Evolutionary conservation across 53 echinoderm and acorn worm genomes (phyloP), one percentile per base, ranked within the genome.

Genomic region (Zoroaster sp.): DNA sequence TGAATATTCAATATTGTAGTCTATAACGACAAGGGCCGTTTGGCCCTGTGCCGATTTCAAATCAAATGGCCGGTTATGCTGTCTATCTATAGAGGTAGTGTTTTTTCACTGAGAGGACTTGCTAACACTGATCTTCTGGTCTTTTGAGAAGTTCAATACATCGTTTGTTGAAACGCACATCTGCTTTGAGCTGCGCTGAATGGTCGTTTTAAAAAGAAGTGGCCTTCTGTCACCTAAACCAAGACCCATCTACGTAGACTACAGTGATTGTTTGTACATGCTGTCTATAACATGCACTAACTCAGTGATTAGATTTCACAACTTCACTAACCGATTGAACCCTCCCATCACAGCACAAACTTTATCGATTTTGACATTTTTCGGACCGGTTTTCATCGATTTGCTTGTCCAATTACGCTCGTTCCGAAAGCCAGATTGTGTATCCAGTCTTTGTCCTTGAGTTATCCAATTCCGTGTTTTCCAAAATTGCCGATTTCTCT

Each of bases 181-280:
- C 83, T 83, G 83, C 36, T 83, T 68, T 68, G 18, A 37, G 83
- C 41, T 14, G 12, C 69, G 45, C 67, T 83, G 83, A 83, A 83
- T 83, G 83, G 83, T 83, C 69, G 28, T 44, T 83, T 83, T 83
- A 44, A 68, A 83, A 67, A 44, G 83, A 83, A 44, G 83, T 76
- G 18, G 79, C 59, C 83, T 42, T 83, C 83, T 83, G 83, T 83
- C 83, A 66, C 69, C 45, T 83, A 83, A 80, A 83, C 67, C 55
- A 30, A 31, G 42, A 39, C 66, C 66, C 82, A 81, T 40, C 55
- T 59, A 59, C 28, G 11, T 59, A 28, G 28, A 25, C 63, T 28
- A 41, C 23, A 31, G 33, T 40, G 32, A 83, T 65, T 83, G 83
- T 83, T 83, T 83, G 83, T 37, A 83, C 82, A 32, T 35, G 4